These are phyloP conservation scores for Diploptera punctata DNA, from an alignment of 2,888 invertebrate species.

Conservation along the genomic window DNA sequence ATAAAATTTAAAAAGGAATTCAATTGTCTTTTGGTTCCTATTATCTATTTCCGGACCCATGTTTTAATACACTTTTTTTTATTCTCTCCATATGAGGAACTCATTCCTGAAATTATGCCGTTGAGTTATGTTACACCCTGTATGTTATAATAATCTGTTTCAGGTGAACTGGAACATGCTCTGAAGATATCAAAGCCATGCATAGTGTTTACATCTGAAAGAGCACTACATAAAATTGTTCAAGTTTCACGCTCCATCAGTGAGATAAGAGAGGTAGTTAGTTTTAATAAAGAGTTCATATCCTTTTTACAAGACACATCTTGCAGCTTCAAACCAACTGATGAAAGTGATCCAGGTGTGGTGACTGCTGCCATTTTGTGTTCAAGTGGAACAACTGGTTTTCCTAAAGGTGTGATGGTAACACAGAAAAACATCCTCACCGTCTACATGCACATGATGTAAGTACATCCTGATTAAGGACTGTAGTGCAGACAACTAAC, in stretches of 20 bases:
- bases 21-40: no score
- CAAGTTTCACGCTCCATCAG: slow-evolving; percentile 61
- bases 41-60: no score
- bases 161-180: slow-evolving; percentile 73
- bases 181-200: slow-evolving; percentile 73
- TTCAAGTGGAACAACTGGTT: slow-evolving; percentile 80
- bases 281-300: slow-evolving; percentile 60
- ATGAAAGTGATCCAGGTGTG: slow-evolving; percentile 46
- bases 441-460: no score
- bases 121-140: no score
- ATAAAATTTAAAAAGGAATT: no score
- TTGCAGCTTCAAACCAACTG: neutral
- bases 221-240: slow-evolving; percentile 63
- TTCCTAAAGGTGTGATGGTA: slow-evolving; percentile 79
- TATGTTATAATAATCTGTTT: no score
- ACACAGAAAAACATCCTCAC: slow-evolving; percentile 72
- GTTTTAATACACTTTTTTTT: no score
- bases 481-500: no score
- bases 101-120: no score
- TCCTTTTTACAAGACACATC: slow-evolving; percentile 9
- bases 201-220: slow-evolving; percentile 69
- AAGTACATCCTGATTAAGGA: no score
- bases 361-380: slow-evolving; percentile 69
- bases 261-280: slow-evolving; percentile 63
- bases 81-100: no score